Percentiles rank a stretch among this genome's conserved stretches.
phyloP scores from a whole-genome alignment of 2,113 vertebrate genomes.

The Oreochromis aureus region DNA sequence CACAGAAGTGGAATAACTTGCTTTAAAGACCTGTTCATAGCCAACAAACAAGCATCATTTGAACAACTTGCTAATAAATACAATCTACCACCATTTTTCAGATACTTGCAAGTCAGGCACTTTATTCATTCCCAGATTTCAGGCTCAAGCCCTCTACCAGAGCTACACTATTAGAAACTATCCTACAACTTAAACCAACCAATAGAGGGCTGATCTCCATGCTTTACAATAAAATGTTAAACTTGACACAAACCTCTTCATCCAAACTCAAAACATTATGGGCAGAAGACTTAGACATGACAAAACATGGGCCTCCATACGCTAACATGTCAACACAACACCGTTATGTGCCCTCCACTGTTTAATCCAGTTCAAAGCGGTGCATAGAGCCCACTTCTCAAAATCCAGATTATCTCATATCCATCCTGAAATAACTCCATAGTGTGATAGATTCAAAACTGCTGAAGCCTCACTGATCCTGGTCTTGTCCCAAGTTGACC shows the following conservation, averaged over 20 bases:
- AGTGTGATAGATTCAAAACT: neutral
- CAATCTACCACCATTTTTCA: neutral
- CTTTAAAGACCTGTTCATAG: neutral
- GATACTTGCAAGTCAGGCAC: neutral
- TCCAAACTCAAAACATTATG: neutral
- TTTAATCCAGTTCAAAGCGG: neutral
- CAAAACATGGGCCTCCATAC: neutral
- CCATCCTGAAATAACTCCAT: neutral
- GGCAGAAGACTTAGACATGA: neutral
- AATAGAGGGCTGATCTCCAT: neutral
- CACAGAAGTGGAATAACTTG: neutral
- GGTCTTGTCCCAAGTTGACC: neutral
- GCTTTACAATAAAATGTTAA: neutral
- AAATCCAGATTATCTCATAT: neutral
- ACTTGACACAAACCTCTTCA: neutral
- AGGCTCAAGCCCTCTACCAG: neutral
- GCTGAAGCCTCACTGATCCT: neutral
- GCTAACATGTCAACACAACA: neutral
- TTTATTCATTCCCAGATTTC: neutral
- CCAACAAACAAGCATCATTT: neutral
- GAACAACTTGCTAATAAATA: neutral
- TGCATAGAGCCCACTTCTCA: neutral
- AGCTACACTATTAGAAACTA: neutral
- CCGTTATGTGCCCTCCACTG: rapidly evolving
- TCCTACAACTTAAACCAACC: neutral